Evolutionary conservation across 2,113 vertebrate genomes (phyloP).

Genomic region (Grus americana): DNA sequence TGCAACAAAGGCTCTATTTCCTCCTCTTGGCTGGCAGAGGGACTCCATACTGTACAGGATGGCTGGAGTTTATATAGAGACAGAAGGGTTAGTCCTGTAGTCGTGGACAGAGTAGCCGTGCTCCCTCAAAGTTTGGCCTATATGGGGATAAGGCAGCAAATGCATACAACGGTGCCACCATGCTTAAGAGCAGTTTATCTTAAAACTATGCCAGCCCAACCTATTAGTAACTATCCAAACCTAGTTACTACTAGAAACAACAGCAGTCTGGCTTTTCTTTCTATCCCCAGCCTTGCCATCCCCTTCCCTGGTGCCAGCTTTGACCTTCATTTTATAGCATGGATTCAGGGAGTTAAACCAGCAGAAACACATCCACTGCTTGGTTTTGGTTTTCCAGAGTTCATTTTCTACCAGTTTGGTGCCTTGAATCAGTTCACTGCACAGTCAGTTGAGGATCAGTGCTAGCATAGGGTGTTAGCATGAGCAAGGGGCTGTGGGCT

Average conservation of each 20-base stretch:
- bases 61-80: not conserved
- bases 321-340: not conserved
- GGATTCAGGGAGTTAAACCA: not conserved
- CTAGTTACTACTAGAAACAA: not conserved
- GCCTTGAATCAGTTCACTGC: not conserved
- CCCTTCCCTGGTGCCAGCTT: not conserved
- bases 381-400: not conserved
- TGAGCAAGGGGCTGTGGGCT: not conserved
- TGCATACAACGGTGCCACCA: not conserved
- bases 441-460: not conserved
- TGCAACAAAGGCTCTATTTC: not conserved
- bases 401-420: not conserved
- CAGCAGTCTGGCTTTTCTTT: not conserved
- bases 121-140: not conserved
- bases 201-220: not conserved
- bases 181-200: not conserved
- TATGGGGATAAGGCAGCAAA: not conserved
- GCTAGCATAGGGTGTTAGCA: rapidly evolving
- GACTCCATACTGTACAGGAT: rapidly evolving
- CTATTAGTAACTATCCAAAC: not conserved
- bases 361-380: not conserved
- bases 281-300: not conserved
- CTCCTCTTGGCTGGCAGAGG: not conserved
- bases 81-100: not conserved
- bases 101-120: rapidly evolving